Conservation (phyloP, 2,797 vertebrate species). For the Cuniculus paca region DNA sequence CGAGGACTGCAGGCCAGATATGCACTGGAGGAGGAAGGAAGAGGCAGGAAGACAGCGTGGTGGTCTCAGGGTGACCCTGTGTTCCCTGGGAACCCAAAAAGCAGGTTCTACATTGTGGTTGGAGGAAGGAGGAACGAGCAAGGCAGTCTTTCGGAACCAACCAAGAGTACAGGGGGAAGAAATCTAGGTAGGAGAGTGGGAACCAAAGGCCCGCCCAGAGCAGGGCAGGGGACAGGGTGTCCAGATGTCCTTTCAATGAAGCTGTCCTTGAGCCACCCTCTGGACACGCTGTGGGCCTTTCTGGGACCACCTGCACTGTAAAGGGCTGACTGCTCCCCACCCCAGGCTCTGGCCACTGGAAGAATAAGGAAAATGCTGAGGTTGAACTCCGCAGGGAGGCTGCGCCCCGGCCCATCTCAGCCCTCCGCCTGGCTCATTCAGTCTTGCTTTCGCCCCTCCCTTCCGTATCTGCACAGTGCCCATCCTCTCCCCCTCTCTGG, state of each 20-base stretch:
- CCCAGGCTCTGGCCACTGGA: rapidly evolving
- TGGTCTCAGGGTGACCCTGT: background rate
- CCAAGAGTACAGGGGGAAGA: rapidly evolving
- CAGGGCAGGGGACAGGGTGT: rapidly evolving
- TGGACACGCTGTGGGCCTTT: rapidly evolving
- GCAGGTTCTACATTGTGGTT: rapidly evolving
- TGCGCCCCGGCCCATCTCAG: rapidly evolving
- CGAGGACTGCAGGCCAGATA: rapidly evolving
- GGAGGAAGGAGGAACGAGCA: rapidly evolving
- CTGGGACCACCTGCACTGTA: rapidly evolving
- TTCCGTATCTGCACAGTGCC: background rate
- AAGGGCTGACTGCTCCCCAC: background rate
- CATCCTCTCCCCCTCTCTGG: background rate
- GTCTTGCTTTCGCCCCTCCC: background rate
- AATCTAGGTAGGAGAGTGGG: rapidly evolving
- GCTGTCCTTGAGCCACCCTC: background rate
- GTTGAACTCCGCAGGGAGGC: background rate
- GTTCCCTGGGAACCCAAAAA: background rate
- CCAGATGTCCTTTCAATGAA: rapidly evolving
- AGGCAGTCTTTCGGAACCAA: rapidly evolving
- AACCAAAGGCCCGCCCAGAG: rapidly evolving
- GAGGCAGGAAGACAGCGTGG: rapidly evolving
- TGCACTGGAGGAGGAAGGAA: rapidly evolving
- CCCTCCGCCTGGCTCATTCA: background rate
- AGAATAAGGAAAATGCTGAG: background rate